Evolutionary conservation across 2,888 invertebrate genomes (phyloP), one percentile per base, ranked within the genome.

Genomic region (Thecophora atra): DNA sequence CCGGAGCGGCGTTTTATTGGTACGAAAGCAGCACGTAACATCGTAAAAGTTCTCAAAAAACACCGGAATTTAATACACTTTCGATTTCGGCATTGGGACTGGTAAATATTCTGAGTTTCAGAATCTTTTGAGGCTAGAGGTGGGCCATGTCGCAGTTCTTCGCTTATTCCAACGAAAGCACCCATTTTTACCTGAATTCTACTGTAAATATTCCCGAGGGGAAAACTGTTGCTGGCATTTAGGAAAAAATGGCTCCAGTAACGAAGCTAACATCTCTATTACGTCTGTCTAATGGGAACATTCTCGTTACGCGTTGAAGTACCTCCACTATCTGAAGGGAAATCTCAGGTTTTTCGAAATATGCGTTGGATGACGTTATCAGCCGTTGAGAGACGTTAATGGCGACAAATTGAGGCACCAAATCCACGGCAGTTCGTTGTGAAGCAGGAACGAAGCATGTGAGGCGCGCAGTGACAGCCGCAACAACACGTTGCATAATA

Each of bases 361-460:
- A 47, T 47, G 64, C 64, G 37, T 42, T 67, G 67, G 65, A 67
- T 56, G 69, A 71, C 66, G 70, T 63, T 73, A 75, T 74, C 73
- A 73, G 62, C 72, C 64, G 70, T 75, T 60, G 73, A 75, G 73
- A 72, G 74, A 73, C 75, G 77, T 82, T 81, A 81, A 82, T 74
- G 72, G 72, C 81, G 81, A 82, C 81, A 71, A 72, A 72, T 73
- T 72, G 70, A 70, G 37, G 60, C 65, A 67, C 68, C 52, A 68
- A 44, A 58, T 58, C 21, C 56, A 58, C 26, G 37, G 37, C 60
- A 5, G 17, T 11, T 5, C 47, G 58, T 68, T 56, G 24, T 44
- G 58, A 42, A 24, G 58, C 44, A 11, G 44, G n/a, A 44, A 58
- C 68, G 56, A 58, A 11, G 44, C 58, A 54, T 54, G n/a, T 15